Conservation (phyloP, 2,797 vertebrate genomes). For the Manis pentadactyla region DNA sequence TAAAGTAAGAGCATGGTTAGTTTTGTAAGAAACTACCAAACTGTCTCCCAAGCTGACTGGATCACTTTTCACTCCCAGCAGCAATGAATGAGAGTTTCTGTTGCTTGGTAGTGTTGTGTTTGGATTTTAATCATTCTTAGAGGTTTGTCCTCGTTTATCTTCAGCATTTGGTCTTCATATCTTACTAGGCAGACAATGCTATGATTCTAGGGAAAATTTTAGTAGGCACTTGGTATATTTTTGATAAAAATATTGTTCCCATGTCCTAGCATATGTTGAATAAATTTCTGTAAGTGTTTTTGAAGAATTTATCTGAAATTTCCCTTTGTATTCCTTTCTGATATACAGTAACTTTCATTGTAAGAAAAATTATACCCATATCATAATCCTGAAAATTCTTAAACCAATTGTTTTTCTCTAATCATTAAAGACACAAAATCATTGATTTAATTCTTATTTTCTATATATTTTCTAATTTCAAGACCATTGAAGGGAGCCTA, state of each 20-base stretch:
- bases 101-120: not conserved
- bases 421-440: not conserved
- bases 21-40: not conserved
- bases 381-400: not conserved
- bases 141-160: not conserved
- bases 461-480: not conserved
- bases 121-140: not conserved
- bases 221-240: not conserved
- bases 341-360: not conserved
- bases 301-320: not conserved
- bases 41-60: not conserved
- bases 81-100: too few species aligned
- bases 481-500: not conserved
- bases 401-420: not conserved
- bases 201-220: not conserved
- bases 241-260: not conserved
- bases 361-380: not conserved
- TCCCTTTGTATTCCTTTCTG: not conserved
- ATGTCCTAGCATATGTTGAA: not conserved
- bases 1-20: not conserved
- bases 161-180: not conserved
- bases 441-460: slow-evolving; percentile 25
- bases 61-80: not conserved
- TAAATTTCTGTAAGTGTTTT: not conserved
- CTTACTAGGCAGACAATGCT: not conserved